Conservation (phyloP, 1,140 invertebrate genomes). For the Philotrypesis tridentata region DNA sequence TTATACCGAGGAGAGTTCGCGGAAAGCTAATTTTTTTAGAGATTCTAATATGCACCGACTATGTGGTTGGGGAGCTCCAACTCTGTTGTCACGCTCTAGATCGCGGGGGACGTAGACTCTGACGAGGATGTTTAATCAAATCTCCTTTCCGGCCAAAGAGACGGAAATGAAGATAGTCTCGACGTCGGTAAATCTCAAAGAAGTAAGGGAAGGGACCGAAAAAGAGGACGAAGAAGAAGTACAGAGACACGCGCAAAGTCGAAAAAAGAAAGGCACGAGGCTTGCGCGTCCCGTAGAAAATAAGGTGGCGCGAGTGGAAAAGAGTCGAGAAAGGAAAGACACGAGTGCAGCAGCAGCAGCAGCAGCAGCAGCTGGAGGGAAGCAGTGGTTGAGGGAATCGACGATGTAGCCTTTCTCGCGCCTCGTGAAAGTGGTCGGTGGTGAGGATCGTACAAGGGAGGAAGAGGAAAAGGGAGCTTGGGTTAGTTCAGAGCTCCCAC, state of each 20-base stretch:
- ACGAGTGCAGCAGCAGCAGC: not conserved
- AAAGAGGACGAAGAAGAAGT: not conserved
- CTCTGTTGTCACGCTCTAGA: not conserved
- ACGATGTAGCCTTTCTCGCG: slow-evolving; percentile 14
- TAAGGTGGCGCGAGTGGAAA: slow-evolving; percentile 21
- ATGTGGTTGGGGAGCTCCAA: not conserved
- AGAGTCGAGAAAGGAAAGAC: slow-evolving; percentile 44
- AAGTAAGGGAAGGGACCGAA: not conserved
- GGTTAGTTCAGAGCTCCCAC: slow-evolving; percentile 24
- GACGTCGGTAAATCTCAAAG: slow-evolving; percentile 44
- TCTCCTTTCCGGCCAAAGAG: slow-evolving; percentile 9
- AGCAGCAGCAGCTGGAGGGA: too few relatives aligned
- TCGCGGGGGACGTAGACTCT: not conserved
- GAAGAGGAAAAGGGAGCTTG: not conserved
- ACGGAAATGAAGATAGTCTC: slow-evolving; percentile 35
- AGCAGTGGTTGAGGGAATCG: slow-evolving; percentile 49
- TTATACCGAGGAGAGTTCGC: too few relatives aligned
- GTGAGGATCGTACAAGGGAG: not conserved
- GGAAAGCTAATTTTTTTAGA: too few relatives aligned
- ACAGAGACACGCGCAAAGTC: slow-evolving; percentile 39
- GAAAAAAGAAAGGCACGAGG: slow-evolving; percentile 31
- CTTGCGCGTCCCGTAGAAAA: not conserved
- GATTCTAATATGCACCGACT: too few relatives aligned
- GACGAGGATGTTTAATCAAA: slow-evolving; percentile 33
- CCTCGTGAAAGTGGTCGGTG: slow-evolving; percentile 4